Conservation (phyloP, 2,797 vertebrate species). For the Gallinago stenura region DNA sequence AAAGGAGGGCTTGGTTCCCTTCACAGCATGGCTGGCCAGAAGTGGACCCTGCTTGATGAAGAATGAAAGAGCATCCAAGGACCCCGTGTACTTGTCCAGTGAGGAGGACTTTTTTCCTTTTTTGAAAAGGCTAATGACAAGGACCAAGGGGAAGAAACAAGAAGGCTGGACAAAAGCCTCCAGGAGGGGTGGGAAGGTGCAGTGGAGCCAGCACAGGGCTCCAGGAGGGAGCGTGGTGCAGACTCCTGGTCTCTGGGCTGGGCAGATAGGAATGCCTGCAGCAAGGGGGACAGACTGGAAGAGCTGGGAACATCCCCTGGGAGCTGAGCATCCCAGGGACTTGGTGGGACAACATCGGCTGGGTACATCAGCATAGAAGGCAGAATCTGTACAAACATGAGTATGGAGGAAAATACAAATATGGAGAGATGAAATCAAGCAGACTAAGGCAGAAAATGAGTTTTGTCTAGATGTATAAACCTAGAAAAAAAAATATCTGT, state of each 20-base stretch:
- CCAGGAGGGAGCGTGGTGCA: not conserved
- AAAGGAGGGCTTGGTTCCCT: not conserved
- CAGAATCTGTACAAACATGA: not conserved
- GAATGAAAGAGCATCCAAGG: not conserved
- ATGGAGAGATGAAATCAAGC: not conserved
- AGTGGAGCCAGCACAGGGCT: not conserved
- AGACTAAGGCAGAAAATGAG: not conserved
- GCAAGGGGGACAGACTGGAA: not conserved
- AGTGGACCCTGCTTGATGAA: not conserved
- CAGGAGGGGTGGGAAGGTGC: not conserved
- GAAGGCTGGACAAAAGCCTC: not conserved
- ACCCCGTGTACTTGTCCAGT: accelerated
- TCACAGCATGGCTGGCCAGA: not conserved
- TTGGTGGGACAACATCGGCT: not conserved
- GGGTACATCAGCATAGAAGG: not conserved
- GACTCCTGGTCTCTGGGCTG: not conserved
- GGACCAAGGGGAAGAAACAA: not conserved
- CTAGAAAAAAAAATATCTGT: not conserved
- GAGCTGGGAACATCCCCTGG: not conserved
- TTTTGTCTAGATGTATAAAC: not conserved
- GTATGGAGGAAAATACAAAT: not conserved
- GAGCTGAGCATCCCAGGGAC: not conserved
- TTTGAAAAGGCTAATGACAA: not conserved
- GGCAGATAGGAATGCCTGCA: not conserved
- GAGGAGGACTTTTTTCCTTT: not conserved